These are phyloP conservation scores for Sterna hirundo DNA, from an alignment of 2,113 vertebrate genomes.

Conservation along the genomic window DNA sequence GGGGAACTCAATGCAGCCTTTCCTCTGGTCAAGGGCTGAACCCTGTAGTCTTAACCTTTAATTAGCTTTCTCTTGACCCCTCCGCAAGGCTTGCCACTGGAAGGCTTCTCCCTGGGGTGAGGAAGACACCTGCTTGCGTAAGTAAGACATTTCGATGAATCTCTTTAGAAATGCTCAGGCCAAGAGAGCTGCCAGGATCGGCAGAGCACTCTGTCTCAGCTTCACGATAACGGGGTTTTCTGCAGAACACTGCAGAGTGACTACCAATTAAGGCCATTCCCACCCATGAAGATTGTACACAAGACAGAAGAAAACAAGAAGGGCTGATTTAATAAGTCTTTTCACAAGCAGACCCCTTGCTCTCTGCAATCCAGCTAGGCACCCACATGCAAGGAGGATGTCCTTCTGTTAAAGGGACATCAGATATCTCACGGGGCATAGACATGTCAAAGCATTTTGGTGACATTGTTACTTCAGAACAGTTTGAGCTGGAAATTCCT, in stretches of 20 bases:
- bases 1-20: background rate
- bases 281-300: background rate
- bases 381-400: background rate
- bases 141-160: constrained; percentile 10
- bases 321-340: background rate
- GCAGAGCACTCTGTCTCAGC: background rate
- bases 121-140: background rate
- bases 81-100: background rate
- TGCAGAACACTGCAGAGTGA: background rate
- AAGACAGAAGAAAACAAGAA: background rate
- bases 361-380: background rate
- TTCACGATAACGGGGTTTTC: background rate
- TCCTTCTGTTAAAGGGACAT: background rate
- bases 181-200: background rate
- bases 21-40: background rate
- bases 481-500: background rate
- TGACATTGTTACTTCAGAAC: background rate
- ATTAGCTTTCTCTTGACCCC: background rate
- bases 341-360: background rate
- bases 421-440: background rate
- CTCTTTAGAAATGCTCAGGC: background rate
- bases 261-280: background rate
- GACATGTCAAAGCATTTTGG: background rate
- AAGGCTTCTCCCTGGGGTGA: background rate
- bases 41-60: background rate